Evolutionary conservation across 2,113 vertebrate genomes (phyloP), one percentile per base, ranked within the genome.

Genomic region (Lethenteron camtschaticum): DNA sequence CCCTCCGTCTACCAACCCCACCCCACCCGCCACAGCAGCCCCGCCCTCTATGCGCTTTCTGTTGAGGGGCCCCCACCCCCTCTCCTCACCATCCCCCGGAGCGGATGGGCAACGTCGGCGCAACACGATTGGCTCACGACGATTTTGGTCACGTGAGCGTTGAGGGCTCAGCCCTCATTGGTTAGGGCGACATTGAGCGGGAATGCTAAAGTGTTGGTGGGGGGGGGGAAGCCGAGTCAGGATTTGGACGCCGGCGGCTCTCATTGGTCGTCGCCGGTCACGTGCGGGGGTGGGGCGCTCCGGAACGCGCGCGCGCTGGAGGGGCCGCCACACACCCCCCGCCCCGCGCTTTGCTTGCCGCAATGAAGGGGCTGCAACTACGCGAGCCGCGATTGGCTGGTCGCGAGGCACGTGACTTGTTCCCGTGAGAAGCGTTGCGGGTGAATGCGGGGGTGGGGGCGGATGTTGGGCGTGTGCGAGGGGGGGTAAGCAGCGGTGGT

Each of bases 91-190:
- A 1, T 74, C 71, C 41, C 6, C 41, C 41, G 41, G 13, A 9
- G 78, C 83, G 82, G 81, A 73, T 78, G 85, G 41, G 41, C 41
- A 41, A 41, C 41, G 41, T 41, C 41, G 41, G 41, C 41, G 41
- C 41, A 41, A 41, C 41, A 41, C 41, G 41, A 41, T 41, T 41
- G 41, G 41, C 41, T 41, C 41, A 41, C 41, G 41, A 5, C 41
- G 6, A 41, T 41, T 41, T 41, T 41, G 41, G 41, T 41, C 41
- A 41, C 41, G 41, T 41, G 41, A 41, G 41, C 41, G 41, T 41
- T 41, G 41, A 41, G 41, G 41, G 41, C 41, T 41, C 41, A 41
- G 41, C 41, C 41, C 41, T 41, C 41, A 41, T 41, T 41, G 41
- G 41, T 7, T 41, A 41, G 5, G 41, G 41, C 41, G 41, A 41